phyloP scores from a whole-genome alignment of 2,888 invertebrate genomes.

The Caenorhabditis sp. region DNA sequence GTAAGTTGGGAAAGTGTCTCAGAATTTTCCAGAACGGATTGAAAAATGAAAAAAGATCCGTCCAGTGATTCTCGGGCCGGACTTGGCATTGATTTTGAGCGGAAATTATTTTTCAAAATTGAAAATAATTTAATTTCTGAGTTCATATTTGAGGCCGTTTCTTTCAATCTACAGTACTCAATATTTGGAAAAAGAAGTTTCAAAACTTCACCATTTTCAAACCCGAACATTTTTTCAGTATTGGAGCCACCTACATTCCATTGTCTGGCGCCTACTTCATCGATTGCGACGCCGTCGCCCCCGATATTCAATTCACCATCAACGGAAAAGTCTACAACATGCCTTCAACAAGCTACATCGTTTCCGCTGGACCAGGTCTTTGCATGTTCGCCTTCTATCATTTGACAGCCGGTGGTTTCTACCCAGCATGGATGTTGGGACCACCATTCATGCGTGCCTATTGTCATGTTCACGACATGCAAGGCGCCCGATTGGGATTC shows the following conservation, averaged over 20 bases:
- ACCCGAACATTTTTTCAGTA: slow-evolving; percentile 24
- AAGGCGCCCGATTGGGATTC: slow-evolving; percentile 28
- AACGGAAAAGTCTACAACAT: slow-evolving; percentile 52
- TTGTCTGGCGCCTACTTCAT: slow-evolving; percentile 52
- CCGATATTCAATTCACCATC: slow-evolving; percentile 57
- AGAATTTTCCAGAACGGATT: too few species aligned
- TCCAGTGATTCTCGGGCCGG: too few species aligned
- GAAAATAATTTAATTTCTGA: too few species aligned
- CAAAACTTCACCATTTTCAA: too few species aligned
- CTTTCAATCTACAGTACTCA: neutral
- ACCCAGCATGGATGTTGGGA: slow-evolving; percentile 56
- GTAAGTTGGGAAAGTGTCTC: slow-evolving; percentile 16
- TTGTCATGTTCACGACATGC: slow-evolving; percentile 47
- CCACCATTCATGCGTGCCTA: slow-evolving; percentile 55
- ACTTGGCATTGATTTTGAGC: too few species aligned
- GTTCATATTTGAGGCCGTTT: too few species aligned
- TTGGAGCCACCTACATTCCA: slow-evolving; percentile 55
- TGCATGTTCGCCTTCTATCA: slow-evolving; percentile 57
- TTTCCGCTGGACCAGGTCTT: slow-evolving; percentile 50
- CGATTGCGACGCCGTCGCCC: slow-evolving; percentile 50
- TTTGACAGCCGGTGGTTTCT: slow-evolving; percentile 50
- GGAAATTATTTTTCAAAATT: too few species aligned
- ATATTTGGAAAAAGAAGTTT: too few species aligned
- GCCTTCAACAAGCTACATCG: slow-evolving; percentile 48
- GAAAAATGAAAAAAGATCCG: too few species aligned